These are phyloP conservation scores for Ptyas mucosa DNA, from an alignment of 2,113 vertebrate species.

Conservation along the genomic window DNA sequence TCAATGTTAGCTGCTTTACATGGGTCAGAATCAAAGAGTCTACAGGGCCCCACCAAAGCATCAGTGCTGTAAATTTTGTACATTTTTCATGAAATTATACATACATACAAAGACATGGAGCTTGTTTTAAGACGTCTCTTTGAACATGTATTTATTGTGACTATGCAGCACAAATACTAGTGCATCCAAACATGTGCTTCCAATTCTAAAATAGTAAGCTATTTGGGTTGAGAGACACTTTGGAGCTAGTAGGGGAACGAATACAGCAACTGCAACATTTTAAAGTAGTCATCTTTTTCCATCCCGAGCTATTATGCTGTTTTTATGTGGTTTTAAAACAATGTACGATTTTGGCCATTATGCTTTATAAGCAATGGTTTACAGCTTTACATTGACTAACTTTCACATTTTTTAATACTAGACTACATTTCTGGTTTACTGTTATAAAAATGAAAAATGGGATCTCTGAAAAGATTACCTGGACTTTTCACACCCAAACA, in stretches of 20 bases:
- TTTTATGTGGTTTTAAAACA: no score
- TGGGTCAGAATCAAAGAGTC: neutral
- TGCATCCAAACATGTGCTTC: neutral
- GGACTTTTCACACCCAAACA: no score
- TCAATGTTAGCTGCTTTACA: neutral
- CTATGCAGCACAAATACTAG: neutral
- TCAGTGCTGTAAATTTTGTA: neutral
- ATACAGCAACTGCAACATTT: neutral
- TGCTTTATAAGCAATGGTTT: neutral
- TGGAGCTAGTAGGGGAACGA: neutral
- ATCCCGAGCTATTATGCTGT: neutral
- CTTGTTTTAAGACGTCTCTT: neutral
- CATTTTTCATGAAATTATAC: neutral
- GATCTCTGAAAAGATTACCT: no score
- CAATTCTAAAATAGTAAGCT: neutral
- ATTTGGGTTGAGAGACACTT: neutral
- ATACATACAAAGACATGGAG: neutral
- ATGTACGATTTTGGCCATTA: neutral
- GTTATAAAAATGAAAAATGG: neutral
- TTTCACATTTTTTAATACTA: neutral
- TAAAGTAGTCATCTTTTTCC: no score
- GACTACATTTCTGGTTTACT: neutral
- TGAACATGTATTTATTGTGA: neutral
- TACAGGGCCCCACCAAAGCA: neutral
- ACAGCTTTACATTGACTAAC: neutral